Base-by-base conservation (phyloP, 2,888 invertebrate species). In the Coenonympha arcania region DNA sequence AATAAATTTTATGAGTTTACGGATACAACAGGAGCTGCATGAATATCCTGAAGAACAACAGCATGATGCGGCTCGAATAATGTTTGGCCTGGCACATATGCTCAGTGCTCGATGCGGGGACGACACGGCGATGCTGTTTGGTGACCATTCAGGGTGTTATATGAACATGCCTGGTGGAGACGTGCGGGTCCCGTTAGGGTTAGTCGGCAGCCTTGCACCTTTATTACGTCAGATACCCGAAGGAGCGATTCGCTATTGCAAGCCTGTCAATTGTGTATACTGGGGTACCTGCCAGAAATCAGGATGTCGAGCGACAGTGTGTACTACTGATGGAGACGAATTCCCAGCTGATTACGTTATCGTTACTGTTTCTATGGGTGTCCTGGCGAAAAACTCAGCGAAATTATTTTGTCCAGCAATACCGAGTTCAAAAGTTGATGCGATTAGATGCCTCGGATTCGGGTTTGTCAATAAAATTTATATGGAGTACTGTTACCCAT, bases 381-480 rank as follows among this genome's bases (percentile, higher is more conserved):
- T 92, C 0, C 72, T 95, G 19, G 90, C 90, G 64, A 80, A 87
- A 30, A 89, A 91, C 61, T 87, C 90, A 1, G 76, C 87, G 3
- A 87, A 87, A 51, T 68, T 94, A 61, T 95, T 95, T 66, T 90
- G 90, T 58, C 94, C 94, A 0, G 79, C 87, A 1, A 71, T 95
- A 36, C 93, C 94, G 0, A 70, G 87, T 1, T 87, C 88, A 3
- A 95, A 95, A 79, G 80, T 90, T 28, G 89, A 88, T 57, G 92
- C 93, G 0, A 91, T 94, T 62, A 80, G 83, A 24, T 85, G 87
- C 60, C 72, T 92, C 24, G 92, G 93, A 3, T 92, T 88, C 62
- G 95, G 94, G 0, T 88, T 87, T 61, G 91, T 93, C 6, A 90
- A 93, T 63, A 94, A 93, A 79, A 89, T 95, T 28, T 94, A 91